A percentile compares a stretch with the other conserved stretches of the same genome.
Evolutionary conservation across 2,888 invertebrate species (phyloP).

Genomic region (Drymonia ruficornis): DNA sequence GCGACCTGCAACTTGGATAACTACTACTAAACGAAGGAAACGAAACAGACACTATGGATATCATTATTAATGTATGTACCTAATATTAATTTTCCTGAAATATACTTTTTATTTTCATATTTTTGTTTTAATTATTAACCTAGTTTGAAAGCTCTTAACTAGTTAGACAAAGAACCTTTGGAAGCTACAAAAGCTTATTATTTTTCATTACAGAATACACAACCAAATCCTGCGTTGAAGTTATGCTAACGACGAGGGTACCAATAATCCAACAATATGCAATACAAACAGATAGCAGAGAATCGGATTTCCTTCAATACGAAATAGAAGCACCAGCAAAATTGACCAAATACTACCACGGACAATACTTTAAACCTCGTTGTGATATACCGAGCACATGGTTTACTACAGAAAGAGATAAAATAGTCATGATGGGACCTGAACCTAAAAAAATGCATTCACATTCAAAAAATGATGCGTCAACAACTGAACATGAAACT

Average conservation of each 20-base stretch:
- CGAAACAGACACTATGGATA: constrained; percentile 11
- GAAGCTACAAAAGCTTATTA: not conserved
- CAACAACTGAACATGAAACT: not conserved
- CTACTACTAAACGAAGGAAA: constrained; percentile 13
- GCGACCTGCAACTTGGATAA: constrained; percentile 42
- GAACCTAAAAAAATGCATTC: not conserved
- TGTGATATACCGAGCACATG: constrained; percentile 1
- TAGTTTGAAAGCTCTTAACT: not conserved
- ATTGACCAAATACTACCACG: not conserved
- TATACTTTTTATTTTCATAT: not conserved
- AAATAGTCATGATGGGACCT: not conserved
- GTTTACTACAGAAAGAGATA: not conserved
- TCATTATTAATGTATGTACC: constrained; percentile 13
- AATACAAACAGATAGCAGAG: not conserved
- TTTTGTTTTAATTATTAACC: not conserved
- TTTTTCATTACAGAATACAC: not conserved
- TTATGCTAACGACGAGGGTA: not conserved
- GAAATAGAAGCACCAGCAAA: not conserved
- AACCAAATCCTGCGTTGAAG: not conserved
- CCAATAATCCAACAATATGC: not conserved
- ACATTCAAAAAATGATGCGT: not conserved
- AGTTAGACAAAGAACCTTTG: too few relatives aligned
- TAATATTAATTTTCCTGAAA: constrained; percentile 14
- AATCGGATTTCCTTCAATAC: constrained; percentile 2
- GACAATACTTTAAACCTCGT: not conserved